Conservation (phyloP, 2,113 vertebrate genomes). For the Balaeniceps rex region DNA sequence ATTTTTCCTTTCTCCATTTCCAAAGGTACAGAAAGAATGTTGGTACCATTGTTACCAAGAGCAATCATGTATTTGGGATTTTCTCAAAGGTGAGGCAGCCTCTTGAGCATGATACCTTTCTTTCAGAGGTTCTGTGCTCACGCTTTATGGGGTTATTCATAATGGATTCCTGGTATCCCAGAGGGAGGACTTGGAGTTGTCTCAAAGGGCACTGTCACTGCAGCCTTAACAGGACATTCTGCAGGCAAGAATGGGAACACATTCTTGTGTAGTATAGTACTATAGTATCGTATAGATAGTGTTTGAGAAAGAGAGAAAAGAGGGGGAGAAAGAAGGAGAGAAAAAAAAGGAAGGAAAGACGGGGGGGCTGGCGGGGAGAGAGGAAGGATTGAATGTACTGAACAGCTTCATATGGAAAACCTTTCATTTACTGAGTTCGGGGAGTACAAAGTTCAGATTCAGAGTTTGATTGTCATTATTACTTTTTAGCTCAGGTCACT, state of each 20-base stretch:
- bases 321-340: not conserved
- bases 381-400: not conserved
- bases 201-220: not conserved
- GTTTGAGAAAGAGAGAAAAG: not conserved
- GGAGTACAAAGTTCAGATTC: not conserved
- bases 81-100: not conserved
- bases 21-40: not conserved
- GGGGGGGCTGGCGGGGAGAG: not conserved
- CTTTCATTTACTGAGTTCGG: not conserved
- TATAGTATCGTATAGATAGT: accelerated
- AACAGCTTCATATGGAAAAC: not conserved
- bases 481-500: not conserved
- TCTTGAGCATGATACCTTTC: not conserved
- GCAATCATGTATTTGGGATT: not conserved
- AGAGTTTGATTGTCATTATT: not conserved
- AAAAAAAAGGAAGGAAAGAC: not conserved
- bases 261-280: no score
- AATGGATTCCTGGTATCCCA: not conserved
- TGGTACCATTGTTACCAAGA: not conserved
- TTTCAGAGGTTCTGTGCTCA: not conserved
- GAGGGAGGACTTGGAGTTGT: not conserved
- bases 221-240: not conserved
- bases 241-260: not conserved
- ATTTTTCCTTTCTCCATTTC: not conserved
- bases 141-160: not conserved